Conservation (phyloP, 1,140 invertebrate genomes). For the Papilio helenus region DNA sequence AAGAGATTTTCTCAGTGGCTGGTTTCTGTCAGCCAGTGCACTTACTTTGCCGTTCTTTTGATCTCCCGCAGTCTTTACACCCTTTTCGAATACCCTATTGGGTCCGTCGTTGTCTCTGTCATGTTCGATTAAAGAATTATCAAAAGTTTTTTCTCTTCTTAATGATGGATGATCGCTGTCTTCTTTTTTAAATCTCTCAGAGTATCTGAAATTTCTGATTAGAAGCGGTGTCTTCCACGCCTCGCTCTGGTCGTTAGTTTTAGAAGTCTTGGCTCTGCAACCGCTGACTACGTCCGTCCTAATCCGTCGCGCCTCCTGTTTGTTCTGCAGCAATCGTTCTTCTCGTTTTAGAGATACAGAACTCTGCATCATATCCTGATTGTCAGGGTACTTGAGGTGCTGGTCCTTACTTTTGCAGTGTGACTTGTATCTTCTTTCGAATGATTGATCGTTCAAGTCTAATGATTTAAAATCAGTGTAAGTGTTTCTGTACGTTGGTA, state of each 20-base stretch:
- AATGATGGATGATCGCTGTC: conserved; percentile 64
- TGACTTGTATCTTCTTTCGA: conserved; percentile 75
- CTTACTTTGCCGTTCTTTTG: conserved; percentile 67
- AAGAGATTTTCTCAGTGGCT: conserved; percentile 81
- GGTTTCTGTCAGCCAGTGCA: conserved; percentile 60
- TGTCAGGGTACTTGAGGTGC: conserved; percentile 74
- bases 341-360: conserved; percentile 76
- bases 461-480: conserved; percentile 72
- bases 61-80: conserved; percentile 72
- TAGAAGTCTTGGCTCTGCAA: conserved; percentile 76
- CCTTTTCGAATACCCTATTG: conserved; percentile 66
- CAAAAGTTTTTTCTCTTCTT: conserved; percentile 82
- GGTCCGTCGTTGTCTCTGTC: conserved; percentile 67
- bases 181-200: conserved; percentile 79
- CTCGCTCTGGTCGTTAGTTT: conserved; percentile 68
- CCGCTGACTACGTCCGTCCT: conserved; percentile 74
- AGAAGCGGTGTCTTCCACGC: conserved; percentile 77
- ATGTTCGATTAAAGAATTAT: conserved; percentile 68
- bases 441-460: conserved; percentile 69
- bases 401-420: conserved; percentile 76
- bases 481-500: conserved; percentile 58
- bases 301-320: conserved; percentile 72
- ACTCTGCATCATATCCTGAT: conserved; percentile 76
- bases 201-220: conserved; percentile 79
- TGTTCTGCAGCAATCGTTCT: conserved; percentile 75